Percentiles rank a stretch among this genome's conserved stretches.
phyloP scores from a whole-genome alignment of 2,888 invertebrate species.

The Elegia similella region DNA sequence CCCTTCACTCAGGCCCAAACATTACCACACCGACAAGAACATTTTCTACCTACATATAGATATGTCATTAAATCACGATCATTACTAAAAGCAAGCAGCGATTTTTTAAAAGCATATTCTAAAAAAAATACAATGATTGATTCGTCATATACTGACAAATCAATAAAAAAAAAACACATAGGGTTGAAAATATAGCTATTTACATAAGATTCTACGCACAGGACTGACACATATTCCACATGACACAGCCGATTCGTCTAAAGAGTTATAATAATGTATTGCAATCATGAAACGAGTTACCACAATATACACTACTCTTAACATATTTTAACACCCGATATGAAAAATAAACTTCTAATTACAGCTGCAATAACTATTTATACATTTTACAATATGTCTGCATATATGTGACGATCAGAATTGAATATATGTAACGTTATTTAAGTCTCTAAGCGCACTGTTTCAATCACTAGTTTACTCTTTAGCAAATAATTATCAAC shows the following conservation, averaged over 20 bases:
- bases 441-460: conserved; percentile 73
- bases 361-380: conserved; percentile 81
- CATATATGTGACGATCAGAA: conserved; percentile 59
- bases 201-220: conserved; percentile 70
- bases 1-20: conserved; percentile 39
- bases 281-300: conserved; percentile 71
- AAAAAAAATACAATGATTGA: conserved; percentile 27
- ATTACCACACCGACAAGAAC: conserved; percentile 64
- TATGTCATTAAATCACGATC: conserved; percentile 79
- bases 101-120: conserved; percentile 33
- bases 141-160: conserved; percentile 3
- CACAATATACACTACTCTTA: conserved; percentile 78
- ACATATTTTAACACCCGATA: conserved; percentile 79
- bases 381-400: conserved; percentile 75
- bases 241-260: conserved; percentile 81
- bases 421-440: conserved; percentile 57
- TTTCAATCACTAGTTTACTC: conserved; percentile 52
- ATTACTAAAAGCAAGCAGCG: conserved; percentile 70
- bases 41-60: conserved; percentile 76
- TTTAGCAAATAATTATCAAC: conserved; percentile 59
- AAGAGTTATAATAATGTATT: conserved; percentile 58
- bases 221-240: conserved; percentile 70
- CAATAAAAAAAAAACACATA: conserved; percentile 19
- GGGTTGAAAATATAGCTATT: conserved; percentile 45
- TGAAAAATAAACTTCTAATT: conserved; percentile 82